Base-by-base conservation (phyloP, 1,140 invertebrate genomes). In the Cydia amplana region DNA sequence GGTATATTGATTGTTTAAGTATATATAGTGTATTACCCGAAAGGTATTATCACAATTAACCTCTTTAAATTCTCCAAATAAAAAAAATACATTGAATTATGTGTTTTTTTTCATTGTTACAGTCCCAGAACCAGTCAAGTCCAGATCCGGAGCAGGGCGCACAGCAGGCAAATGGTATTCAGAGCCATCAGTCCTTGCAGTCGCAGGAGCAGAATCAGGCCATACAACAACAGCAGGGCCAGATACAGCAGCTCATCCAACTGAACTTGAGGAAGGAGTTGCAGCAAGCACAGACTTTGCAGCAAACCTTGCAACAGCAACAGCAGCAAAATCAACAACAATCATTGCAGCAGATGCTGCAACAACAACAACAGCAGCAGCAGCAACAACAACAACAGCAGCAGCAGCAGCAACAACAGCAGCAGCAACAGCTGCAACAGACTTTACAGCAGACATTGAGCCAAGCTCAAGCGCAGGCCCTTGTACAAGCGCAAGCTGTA, bases 111-210 rank as follows among this genome's bases (percentile, higher is more conserved):
- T n/a, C 9, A 70, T 93, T 81, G 87, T 94, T 87, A 28, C 85
- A 88, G 94, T 91, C 86, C 77, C 94, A 93, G 86, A 93, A 90
- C 85, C 94, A 85, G 87, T 93, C 91, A 75, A 93, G 88, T 72
- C 87, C 90, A 1, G 89, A 90, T 67, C 82, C 89, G 1, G 90
- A 93, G 73, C 88, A 90, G 73, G 84, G 83, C 14, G 90, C 85
- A 72, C 90, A 90, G 77, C 89, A 91, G 74, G 72, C 85, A 16
- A 92, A 92, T 85, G 89, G 89, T 51, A 85, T 89, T 46, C 89
- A 91, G 74, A 91, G 87, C 74, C 88, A 90, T 75, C 90, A 91
- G 79, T 83, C 84, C 74, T 79, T 90, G 72, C 91, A 91, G 76
- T 90, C 83, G 73, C 80, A 85, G 77, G 84, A 85, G 72, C 86